Evolutionary conservation across 2,888 invertebrate species (phyloP).

Genomic region (Caenorhabditis virilis): DNA sequence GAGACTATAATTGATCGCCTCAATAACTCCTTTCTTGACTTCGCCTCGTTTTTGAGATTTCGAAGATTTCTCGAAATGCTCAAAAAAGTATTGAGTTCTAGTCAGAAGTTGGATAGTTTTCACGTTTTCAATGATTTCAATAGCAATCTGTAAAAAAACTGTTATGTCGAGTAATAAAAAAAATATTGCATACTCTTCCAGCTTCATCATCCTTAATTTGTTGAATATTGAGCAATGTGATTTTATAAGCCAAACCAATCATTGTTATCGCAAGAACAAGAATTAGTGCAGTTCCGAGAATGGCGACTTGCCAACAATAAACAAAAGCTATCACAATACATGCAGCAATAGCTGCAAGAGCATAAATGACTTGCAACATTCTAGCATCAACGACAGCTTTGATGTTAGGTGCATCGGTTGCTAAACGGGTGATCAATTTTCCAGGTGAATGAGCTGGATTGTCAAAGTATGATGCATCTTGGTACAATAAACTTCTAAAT

Average conservation of each 20-base stretch:
- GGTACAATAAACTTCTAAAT: conserved; percentile 67
- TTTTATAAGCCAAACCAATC: conserved; percentile 70
- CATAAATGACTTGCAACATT: conserved; percentile 69
- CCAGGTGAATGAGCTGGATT: conserved; percentile 68
- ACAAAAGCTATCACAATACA: conserved; percentile 70
- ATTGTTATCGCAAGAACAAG: conserved; percentile 68
- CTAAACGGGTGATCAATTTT: conserved; percentile 69
- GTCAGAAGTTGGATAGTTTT: conserved; percentile 70
- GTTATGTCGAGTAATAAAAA: background rate
- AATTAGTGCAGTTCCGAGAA: conserved; percentile 62
- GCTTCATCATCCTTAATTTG: conserved; percentile 71
- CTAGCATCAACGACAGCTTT: conserved; percentile 70
- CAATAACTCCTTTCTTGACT: conserved; percentile 47
- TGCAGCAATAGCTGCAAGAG: conserved; percentile 68
- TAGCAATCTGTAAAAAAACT: conserved; percentile 61
- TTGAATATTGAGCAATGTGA: conserved; percentile 64
- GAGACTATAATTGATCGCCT: conserved; percentile 55
- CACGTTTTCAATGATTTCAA: conserved; percentile 71
- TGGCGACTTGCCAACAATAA: conserved; percentile 69
- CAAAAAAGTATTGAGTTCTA: conserved; percentile 68
- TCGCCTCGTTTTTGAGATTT: conserved; percentile 47
- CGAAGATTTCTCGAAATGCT: conserved; percentile 57
- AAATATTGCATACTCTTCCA: conserved; percentile 70
- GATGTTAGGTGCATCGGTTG: conserved; percentile 70
- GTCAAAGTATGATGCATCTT: conserved; percentile 71